Evolutionary conservation across 2,113 vertebrate genomes (phyloP).

Genomic region (Etheostoma spectabile): DNA sequence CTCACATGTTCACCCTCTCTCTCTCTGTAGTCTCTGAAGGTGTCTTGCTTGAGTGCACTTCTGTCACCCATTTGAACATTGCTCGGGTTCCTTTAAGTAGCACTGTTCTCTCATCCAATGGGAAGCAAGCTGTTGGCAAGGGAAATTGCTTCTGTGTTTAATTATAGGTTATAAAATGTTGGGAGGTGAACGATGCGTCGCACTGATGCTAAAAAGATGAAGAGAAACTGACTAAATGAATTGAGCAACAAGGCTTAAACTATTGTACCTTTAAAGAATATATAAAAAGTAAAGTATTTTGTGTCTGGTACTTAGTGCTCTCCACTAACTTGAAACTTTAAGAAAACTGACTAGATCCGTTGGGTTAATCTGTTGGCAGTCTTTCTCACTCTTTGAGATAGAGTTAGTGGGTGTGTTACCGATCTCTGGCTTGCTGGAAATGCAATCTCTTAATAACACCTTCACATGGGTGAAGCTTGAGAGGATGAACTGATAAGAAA

Average conservation of each 20-base stretch:
- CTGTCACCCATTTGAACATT: slow-evolving; percentile 65
- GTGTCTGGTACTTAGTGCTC: neutral
- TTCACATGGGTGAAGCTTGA: slow-evolving; percentile 66
- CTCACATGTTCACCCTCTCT: slow-evolving; percentile 46
- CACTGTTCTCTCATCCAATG: slow-evolving; percentile 60
- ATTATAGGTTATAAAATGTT: slow-evolving; percentile 73
- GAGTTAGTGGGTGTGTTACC: slow-evolving; percentile 57
- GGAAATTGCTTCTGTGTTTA: slow-evolving; percentile 78
- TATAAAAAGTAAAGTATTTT: slow-evolving; percentile 18
- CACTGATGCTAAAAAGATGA: slow-evolving; percentile 66
- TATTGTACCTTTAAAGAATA: slow-evolving; percentile 26
- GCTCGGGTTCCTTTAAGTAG: slow-evolving; percentile 67
- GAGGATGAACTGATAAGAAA: slow-evolving; percentile 74
- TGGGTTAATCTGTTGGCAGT: slow-evolving; percentile 51
- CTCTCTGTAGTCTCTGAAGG: slow-evolving; percentile 50
- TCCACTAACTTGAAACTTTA: slow-evolving; percentile 34
- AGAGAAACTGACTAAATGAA: slow-evolving; percentile 54
- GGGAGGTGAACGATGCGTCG: slow-evolving; percentile 57
- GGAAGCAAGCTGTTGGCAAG: slow-evolving; percentile 64
- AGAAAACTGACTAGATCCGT: slow-evolving; percentile 29
- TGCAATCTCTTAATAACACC: slow-evolving; percentile 75
- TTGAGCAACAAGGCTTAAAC: slow-evolving; percentile 31
- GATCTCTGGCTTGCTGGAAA: slow-evolving; percentile 63
- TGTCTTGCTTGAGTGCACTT: slow-evolving; percentile 60
- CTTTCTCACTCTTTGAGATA: slow-evolving; percentile 52